Conservation (phyloP, 1,140 invertebrate genomes). For the Musca vetustissima region DNA sequence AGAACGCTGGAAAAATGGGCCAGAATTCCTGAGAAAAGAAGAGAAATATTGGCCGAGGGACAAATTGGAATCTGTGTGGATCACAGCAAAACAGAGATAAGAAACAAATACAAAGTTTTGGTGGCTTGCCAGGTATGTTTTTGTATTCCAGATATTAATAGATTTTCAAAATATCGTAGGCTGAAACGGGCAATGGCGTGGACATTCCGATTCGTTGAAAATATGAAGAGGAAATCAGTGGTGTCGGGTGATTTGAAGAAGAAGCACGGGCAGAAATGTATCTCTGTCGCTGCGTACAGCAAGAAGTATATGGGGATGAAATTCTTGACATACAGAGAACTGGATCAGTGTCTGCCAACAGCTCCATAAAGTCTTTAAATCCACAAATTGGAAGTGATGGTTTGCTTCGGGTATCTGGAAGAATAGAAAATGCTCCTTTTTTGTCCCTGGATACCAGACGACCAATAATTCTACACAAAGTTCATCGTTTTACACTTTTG, state of each 20-base stretch:
- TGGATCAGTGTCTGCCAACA: neutral
- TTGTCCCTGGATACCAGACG: too few relatives aligned
- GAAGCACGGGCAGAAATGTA: neutral
- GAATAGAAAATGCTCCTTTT: too few relatives aligned
- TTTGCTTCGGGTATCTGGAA: neutral
- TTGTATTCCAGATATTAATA: too few relatives aligned
- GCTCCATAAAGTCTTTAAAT: neutral
- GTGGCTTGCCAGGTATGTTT: too few relatives aligned
- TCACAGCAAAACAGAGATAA: too few relatives aligned
- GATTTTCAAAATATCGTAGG: neutral
- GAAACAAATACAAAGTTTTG: too few relatives aligned
- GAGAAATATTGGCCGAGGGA: constrained; percentile 9
- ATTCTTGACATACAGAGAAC: neutral
- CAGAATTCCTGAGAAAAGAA: neutral
- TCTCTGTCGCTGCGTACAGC: neutral
- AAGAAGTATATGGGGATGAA: neutral
- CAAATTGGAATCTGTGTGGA: too few relatives aligned
- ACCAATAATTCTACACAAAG: too few relatives aligned
- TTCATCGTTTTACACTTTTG: neutral
- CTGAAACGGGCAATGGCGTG: neutral
- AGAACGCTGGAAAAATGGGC: constrained; percentile 6
- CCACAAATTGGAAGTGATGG: neutral
- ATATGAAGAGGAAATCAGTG: neutral
- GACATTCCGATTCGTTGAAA: neutral
- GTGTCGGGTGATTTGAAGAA: neutral